Base-by-base conservation (phyloP, 2,888 invertebrate species). In the Caenorhabditis drosophilae region DNA sequence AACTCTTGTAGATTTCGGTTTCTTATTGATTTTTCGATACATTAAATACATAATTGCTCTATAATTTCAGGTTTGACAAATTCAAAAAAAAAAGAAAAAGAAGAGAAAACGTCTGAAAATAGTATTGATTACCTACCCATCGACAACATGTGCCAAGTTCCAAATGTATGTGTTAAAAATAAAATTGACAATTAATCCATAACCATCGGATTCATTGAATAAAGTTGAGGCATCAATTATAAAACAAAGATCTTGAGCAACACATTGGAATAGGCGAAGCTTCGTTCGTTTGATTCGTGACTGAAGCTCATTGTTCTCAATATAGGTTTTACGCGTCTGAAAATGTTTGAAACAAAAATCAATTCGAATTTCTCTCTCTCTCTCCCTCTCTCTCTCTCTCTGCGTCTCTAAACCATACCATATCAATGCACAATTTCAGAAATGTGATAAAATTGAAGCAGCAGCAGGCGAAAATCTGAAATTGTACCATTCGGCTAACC, bases 81-180 rank as follows among this genome's bases (percentile, higher is more conserved):
- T n/a, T n/a, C n/a, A n/a, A n/a, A n/a, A n/a, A n/a, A n/a, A n/a
- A n/a, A n/a, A n/a, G n/a, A n/a, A n/a, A n/a, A n/a, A n/a, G n/a
- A n/a, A n/a, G n/a, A n/a, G n/a, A n/a, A n/a, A n/a, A n/a, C n/a
- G n/a, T n/a, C n/a, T n/a, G n/a, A n/a, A n/a, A n/a, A n/a, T n/a
- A n/a, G n/a, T n/a, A n/a, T n/a, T n/a, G n/a, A n/a, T n/a, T n/a
- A 36, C 36, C 36, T 36, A 36, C 36, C 41, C 41, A 41, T 41
- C 41, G 4, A 41, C 41, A 41, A 22, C 22, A 23, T 41, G 41
- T 15, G 20, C 41, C 4, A 15, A 41, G 15, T 41, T 41, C 41
- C 41, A 41, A 22, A 41, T 20, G 22, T 22, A 41, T 6, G 41
- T 41, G 22, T 41, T 41, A 22, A 41, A 22, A 20, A 41, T 20